phyloP scores from a whole-genome alignment of 2,113 vertebrate genomes.

The Heterotilapia buettikoferi region DNA sequence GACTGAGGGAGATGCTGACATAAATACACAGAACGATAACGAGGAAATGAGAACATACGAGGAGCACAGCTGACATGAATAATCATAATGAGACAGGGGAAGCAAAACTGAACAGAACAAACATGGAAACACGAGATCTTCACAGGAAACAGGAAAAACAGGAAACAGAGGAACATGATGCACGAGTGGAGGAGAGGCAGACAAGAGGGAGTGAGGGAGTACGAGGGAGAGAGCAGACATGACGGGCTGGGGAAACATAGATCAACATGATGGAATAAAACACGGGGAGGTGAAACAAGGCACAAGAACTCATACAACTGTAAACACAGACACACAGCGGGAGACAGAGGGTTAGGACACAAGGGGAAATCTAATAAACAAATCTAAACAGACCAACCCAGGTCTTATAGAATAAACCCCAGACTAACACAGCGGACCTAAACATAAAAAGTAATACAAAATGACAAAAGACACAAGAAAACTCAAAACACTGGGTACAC shows the following conservation, averaged over 20 bases:
- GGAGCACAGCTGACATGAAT: neutral
- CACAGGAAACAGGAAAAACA: neutral
- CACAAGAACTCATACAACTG: neutral
- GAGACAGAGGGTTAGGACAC: neutral
- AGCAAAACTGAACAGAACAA: neutral
- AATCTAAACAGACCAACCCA: neutral
- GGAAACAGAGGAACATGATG: neutral
- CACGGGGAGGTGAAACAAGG: rapidly evolving
- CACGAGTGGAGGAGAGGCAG: neutral
- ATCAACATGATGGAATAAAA: neutral
- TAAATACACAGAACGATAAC: neutral
- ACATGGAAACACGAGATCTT: neutral
- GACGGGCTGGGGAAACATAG: neutral
- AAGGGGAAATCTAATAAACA: neutral
- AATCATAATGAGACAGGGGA: rapidly evolving
- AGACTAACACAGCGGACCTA: neutral
- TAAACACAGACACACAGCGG: neutral
- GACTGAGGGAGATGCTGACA: neutral
- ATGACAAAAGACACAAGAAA: neutral
- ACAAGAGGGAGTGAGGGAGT: neutral
- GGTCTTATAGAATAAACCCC: neutral
- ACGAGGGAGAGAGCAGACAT: neutral
- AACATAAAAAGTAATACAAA: neutral
- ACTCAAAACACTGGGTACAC: neutral
- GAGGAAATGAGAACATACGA: rapidly evolving